These are phyloP conservation scores for Eira barbara DNA, from an alignment of 2,113 vertebrate genomes.

Conservation along the genomic window DNA sequence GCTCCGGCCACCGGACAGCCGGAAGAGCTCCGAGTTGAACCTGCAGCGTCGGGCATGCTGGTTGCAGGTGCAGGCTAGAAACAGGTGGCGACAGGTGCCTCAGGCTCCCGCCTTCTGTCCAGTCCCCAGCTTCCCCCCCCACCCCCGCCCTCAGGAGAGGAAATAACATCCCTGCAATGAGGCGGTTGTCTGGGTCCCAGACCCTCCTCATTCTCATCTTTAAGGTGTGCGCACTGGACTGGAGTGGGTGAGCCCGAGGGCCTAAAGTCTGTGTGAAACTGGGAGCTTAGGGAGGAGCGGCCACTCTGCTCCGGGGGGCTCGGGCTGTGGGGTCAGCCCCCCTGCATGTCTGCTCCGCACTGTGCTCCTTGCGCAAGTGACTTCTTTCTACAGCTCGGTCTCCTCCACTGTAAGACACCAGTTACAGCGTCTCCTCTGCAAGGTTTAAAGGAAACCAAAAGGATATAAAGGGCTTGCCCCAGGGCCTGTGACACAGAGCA, in stretches of 20 bases:
- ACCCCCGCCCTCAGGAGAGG: background rate
- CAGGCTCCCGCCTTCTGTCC: background rate
- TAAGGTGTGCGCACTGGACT: background rate
- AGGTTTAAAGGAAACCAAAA: background rate
- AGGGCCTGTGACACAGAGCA: no score
- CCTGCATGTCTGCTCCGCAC: rapidly evolving
- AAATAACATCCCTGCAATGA: rapidly evolving
- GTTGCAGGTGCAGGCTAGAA: constrained; percentile 90
- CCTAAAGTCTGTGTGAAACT: background rate
- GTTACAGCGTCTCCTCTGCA: background rate
- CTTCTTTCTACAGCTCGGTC: background rate
- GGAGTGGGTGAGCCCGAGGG: background rate
- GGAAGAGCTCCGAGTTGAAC: constrained; percentile 91
- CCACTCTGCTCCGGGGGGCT: rapidly evolving
- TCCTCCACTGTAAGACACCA: background rate
- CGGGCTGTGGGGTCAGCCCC: background rate
- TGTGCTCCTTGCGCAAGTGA: background rate
- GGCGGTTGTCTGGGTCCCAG: background rate
- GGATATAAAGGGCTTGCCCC: no score
- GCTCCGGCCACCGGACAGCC: constrained; percentile 89
- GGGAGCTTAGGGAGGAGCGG: background rate
- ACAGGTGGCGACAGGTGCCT: background rate
- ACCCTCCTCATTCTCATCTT: background rate
- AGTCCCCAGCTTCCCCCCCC: background rate
- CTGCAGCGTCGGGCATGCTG: constrained; percentile 90